These are phyloP conservation scores for Nephrotoma appendiculata DNA, from an alignment of 2,888 invertebrate genomes.

Conservation along the genomic window DNA sequence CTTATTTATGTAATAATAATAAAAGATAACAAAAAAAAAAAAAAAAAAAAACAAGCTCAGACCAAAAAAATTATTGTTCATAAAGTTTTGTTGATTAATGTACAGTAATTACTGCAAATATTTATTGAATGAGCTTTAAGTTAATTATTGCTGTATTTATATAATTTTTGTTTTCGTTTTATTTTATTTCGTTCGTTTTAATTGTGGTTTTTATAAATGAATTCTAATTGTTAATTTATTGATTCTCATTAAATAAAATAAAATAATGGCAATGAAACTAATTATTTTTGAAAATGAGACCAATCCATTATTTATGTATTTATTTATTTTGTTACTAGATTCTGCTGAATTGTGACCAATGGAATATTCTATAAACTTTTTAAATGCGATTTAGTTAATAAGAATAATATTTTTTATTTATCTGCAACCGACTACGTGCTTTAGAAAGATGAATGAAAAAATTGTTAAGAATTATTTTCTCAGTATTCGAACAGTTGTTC, in stretches of 20 bases:
- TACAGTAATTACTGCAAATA: not conserved
- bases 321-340: no score
- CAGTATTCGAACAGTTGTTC: no score
- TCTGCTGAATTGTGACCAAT: no score
- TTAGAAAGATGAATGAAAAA: no score
- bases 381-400: no score
- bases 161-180: not conserved
- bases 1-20: not conserved
- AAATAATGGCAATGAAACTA: not conserved
- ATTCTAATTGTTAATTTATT: not conserved
- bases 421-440: no score
- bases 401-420: no score
- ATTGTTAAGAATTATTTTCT: no score
- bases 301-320: not conserved
- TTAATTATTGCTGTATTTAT: not conserved
- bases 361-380: no score
- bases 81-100: not conserved
- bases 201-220: not conserved
- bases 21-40: not conserved
- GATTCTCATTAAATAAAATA: not conserved
- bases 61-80: not conserved
- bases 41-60: not conserved
- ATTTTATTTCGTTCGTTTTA: not conserved
- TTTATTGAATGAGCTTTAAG: not conserved
- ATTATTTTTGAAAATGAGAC: not conserved